Evolutionary conservation across 2,797 vertebrate genomes (phyloP).

Genomic region (Falco peregrinus): DNA sequence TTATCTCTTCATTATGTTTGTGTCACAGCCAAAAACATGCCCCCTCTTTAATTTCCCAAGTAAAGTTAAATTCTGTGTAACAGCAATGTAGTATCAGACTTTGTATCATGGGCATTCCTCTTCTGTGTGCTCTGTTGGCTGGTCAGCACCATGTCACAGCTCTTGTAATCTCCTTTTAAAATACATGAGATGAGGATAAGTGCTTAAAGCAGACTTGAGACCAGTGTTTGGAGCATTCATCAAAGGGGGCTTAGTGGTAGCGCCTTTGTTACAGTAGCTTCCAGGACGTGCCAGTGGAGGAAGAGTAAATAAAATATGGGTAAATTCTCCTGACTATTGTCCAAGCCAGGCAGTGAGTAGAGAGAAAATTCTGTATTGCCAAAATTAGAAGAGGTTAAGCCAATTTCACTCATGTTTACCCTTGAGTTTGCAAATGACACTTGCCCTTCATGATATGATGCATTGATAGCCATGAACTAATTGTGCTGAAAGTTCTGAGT

Average conservation of each 20-base stretch:
- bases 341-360: background rate
- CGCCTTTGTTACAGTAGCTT: background rate
- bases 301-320: background rate
- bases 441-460: background rate
- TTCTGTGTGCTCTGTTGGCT: background rate
- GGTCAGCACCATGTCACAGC: rapidly evolving
- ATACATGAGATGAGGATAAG: background rate
- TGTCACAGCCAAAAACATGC: background rate
- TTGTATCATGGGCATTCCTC: rapidly evolving
- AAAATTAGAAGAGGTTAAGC: background rate
- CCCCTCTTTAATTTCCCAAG: background rate
- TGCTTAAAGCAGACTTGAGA: background rate
- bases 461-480: background rate
- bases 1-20: background rate
- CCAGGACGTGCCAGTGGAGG: background rate
- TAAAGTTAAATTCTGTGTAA: background rate
- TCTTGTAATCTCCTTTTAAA: background rate
- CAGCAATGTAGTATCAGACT: background rate
- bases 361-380: background rate
- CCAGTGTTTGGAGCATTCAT: background rate
- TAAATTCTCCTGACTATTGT: background rate
- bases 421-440: background rate
- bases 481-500: background rate
- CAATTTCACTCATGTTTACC: background rate
- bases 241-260: background rate